Evolutionary conservation across 2,888 invertebrate species (phyloP).

Genomic region (Diarsia rubi): DNA sequence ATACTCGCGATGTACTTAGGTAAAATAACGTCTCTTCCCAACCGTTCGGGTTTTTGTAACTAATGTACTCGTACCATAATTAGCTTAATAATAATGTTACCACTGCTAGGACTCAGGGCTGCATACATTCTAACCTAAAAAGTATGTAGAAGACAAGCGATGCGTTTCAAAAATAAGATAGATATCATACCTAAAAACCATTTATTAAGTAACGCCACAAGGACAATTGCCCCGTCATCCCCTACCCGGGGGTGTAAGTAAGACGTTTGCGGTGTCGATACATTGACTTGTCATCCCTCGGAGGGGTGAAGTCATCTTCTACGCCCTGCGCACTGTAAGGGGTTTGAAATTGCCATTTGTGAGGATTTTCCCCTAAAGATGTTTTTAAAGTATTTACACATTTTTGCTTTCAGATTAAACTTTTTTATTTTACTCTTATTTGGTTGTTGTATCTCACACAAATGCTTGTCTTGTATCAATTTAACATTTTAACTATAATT

Average conservation of each 20-base stretch:
- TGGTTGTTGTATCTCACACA: too few relatives aligned
- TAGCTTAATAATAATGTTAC: too few relatives aligned
- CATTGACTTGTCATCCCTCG: conserved; percentile 77
- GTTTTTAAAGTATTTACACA: neutral
- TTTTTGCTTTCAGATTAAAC: neutral
- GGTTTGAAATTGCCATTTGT: conserved; percentile 17
- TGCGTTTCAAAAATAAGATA: neutral
- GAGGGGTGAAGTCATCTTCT: conserved; percentile 58
- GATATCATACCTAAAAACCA: conserved; percentile 8
- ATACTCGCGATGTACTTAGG: neutral
- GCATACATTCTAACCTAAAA: neutral
- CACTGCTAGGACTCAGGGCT: too few relatives aligned
- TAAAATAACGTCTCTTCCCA: neutral
- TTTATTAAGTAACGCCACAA: conserved; percentile 60
- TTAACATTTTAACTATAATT: too few relatives aligned
- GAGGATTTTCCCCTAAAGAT: conserved; percentile 29
- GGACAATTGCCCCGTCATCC: conserved; percentile 41
- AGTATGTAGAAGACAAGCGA: neutral
- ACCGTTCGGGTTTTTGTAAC: neutral
- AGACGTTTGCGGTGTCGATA: conserved; percentile 70
- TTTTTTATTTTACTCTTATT: too few relatives aligned
- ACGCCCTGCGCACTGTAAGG: conserved; percentile 33
- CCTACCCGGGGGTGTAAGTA: conserved; percentile 56
- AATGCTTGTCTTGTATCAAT: too few relatives aligned
- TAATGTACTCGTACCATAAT: neutral